A percentile compares a stretch with the other conserved stretches of the same genome.
These are phyloP conservation scores for Hypsibius dujardini DNA, from an alignment of 1,140 invertebrate genomes.

Conservation along the genomic window DNA sequence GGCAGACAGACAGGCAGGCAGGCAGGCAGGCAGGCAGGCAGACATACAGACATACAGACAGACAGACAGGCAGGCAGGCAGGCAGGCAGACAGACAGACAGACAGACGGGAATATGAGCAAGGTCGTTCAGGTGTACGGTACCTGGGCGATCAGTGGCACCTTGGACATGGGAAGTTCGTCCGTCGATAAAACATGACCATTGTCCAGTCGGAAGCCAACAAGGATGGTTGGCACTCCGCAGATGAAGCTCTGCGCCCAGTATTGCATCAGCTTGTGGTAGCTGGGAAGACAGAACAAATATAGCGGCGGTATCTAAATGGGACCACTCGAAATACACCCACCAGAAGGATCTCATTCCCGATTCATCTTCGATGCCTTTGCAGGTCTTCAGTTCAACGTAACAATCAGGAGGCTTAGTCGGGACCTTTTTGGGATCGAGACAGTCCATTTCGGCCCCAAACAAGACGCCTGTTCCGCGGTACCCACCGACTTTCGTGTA, in stretches of 20 bases:
- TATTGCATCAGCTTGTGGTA: background rate
- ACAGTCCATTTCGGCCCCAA: constrained; percentile 4
- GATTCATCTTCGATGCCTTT: background rate
- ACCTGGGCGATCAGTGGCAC: background rate
- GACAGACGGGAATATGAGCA: background rate
- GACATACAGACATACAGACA: too few relatives aligned
- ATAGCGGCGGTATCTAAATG: background rate
- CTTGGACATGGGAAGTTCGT: background rate
- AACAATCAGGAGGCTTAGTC: background rate
- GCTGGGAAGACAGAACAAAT: background rate
- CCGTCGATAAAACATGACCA: background rate
- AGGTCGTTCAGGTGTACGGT: background rate
- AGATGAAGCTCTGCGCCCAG: background rate
- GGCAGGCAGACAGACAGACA: too few relatives aligned
- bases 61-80: too few relatives aligned
- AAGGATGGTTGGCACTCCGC: background rate
- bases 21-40: background rate
- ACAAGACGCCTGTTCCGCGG: background rate
- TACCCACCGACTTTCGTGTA: background rate
- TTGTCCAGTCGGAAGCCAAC: background rate
- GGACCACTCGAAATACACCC: background rate
- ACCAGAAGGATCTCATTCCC: background rate
- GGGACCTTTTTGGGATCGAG: background rate
- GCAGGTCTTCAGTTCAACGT: background rate
- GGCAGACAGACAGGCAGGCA: background rate